Conservation (phyloP, 2,113 vertebrate species). For the Clarias magur region DNA sequence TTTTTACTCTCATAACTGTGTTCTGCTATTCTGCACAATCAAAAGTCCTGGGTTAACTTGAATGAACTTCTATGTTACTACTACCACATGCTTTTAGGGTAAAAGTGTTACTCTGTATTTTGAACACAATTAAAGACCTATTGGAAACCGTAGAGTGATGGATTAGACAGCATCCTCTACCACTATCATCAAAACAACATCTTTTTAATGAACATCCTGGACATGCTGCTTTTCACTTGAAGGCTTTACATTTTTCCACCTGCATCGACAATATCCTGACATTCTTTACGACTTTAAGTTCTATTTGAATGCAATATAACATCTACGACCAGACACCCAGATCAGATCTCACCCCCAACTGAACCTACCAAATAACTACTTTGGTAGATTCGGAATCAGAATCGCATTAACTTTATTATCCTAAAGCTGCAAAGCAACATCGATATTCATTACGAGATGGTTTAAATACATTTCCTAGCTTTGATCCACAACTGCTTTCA, state of each 20-base stretch:
- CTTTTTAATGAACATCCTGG: background rate
- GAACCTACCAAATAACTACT: background rate
- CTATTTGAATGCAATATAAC: background rate
- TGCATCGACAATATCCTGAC: background rate
- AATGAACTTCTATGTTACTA: background rate
- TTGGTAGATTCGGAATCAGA: background rate
- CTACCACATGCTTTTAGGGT: background rate
- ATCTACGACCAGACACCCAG: background rate
- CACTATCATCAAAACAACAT: background rate
- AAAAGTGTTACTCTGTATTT: background rate
- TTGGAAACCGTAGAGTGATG: background rate
- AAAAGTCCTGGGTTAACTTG: no score
- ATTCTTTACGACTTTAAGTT: background rate
- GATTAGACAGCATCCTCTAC: background rate
- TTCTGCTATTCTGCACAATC: no score
- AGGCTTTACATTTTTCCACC: background rate
- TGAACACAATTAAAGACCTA: background rate
- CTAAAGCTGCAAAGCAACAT: background rate
- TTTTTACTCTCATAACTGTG: no score
- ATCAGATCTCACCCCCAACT: background rate
- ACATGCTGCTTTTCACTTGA: background rate
- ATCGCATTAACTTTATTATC: background rate
- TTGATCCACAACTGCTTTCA: conserved; percentile 44
- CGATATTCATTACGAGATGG: conserved; percentile 1
- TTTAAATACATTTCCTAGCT: conserved; percentile 26